Base-by-base conservation (phyloP, 2,113 vertebrate genomes). In the Engystomops pustulosus region DNA sequence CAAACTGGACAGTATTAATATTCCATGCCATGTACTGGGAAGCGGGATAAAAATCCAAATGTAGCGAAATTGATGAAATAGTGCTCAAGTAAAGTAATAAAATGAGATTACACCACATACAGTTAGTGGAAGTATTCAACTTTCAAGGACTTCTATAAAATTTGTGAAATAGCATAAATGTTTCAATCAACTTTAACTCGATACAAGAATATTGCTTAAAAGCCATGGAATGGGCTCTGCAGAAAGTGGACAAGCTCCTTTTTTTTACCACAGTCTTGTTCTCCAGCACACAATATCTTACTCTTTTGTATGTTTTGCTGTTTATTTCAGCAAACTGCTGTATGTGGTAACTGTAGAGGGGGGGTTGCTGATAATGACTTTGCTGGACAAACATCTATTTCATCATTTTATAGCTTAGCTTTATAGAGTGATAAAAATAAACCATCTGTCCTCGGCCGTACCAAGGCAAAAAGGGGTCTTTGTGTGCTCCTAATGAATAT, bases 391-490 rank as follows among this genome's bases (percentile, higher is more conserved):
- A 83, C 70, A 83, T 34, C 58, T 77, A 84, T 77, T 78, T 77
- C 82, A 77, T 84, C 45, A 69, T 84, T 84, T 84, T 78, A 84
- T 78, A 84, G 82, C 45, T 32, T 69, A 77, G 82, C 75, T 84
- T 84, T 84, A 84, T 77, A 68, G 82, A 45, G 82, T 84, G 82
- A 84, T 84, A 84, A 84, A 84, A 84, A 84, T 62, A 84, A 77
- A 84, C 82, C 82, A 84, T 84, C 82, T 84, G 82, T 65, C 82
- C 60, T 41, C 62, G 51, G 32, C 45, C 55, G 74, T 32, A 75
- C 30, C 71, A 49, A 65, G 44, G 81, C 70, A 76, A 76, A 68
- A 49, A 75, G 41, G 70, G 72, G 60, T 36, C 82, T 68, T 69
- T 84, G 72, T 68, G 81, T 38, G 47, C 60, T 38, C n/a, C 44